These are phyloP conservation scores for Diadromus collaris DNA, from an alignment of 2,888 invertebrate species.

Conservation along the genomic window DNA sequence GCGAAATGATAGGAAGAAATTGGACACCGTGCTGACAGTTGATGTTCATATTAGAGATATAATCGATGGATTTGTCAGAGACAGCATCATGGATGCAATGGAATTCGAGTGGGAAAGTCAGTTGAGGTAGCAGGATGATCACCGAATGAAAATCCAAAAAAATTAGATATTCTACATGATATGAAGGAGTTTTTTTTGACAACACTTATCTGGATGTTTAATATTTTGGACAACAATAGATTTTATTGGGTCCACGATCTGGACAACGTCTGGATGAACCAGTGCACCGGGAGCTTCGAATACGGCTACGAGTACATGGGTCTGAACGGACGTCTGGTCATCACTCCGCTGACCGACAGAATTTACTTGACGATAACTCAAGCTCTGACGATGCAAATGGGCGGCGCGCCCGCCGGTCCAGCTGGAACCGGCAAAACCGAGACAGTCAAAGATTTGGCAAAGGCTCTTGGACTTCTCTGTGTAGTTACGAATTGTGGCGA, in stretches of 20 bases:
- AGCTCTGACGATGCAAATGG: constrained; percentile 94
- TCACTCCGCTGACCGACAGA: constrained; percentile 95
- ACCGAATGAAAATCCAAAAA: too few species aligned
- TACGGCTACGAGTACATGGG: constrained; percentile 99
- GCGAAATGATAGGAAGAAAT: constrained; percentile 92
- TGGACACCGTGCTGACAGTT: constrained; percentile 93
- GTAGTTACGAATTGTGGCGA: constrained; percentile 96
- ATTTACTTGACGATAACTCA: constrained; percentile 97
- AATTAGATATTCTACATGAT: not conserved
- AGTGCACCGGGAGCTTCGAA: constrained; percentile 93
- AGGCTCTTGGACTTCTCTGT: constrained; percentile 91
- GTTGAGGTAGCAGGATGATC: constrained; percentile 81
- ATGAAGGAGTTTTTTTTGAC: too few species aligned
- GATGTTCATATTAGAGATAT: constrained; percentile 97
- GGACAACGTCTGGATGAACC: constrained; percentile 91
- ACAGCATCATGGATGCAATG: constrained; percentile 90
- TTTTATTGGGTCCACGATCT: constrained; percentile 94
- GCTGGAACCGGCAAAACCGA: constrained; percentile 95
- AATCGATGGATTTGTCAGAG: constrained; percentile 89
- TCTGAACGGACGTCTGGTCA: constrained; percentile 93
- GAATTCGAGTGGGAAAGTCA: constrained; percentile 98
- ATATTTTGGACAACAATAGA: too few species aligned
- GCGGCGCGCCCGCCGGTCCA: constrained; percentile 94
- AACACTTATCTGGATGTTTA: too few species aligned
- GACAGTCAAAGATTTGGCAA: constrained; percentile 95